Conservation (phyloP, 2,797 vertebrate genomes). For the Spinus pinus region DNA sequence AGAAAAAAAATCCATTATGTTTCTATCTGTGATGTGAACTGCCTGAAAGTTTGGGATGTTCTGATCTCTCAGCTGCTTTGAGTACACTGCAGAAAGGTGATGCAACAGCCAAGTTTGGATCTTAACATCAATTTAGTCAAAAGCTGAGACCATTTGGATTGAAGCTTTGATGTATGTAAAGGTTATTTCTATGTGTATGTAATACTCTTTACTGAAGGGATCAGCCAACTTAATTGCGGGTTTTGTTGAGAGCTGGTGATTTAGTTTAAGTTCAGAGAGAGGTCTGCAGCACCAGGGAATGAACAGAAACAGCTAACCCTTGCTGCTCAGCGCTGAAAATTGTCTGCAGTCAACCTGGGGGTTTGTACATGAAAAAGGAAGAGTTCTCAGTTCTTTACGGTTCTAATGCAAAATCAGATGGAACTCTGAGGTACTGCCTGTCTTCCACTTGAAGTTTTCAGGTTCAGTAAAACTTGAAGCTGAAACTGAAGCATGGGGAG, state of each 20-base stretch:
- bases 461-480: neutral
- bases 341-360: neutral
- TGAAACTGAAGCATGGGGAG: neutral
- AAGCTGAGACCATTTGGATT: constrained; percentile 30
- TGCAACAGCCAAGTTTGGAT: constrained; percentile 39
- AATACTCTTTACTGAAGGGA: constrained; percentile 10
- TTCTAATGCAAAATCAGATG: neutral
- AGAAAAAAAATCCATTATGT: constrained; percentile 63
- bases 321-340: neutral
- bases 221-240: constrained; percentile 43
- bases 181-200: constrained; percentile 43
- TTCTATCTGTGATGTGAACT: constrained; percentile 64
- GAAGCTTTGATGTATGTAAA: constrained; percentile 45
- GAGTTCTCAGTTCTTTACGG: neutral
- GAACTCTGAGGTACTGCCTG: neutral
- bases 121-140: constrained; percentile 57
- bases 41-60: constrained; percentile 64
- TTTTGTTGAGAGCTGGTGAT: constrained; percentile 54
- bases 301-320: constrained; percentile 35
- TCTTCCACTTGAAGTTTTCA: neutral
- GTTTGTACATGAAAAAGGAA: neutral
- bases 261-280: constrained; percentile 47
- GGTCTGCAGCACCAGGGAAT: neutral
- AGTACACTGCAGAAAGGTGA: constrained; percentile 51
- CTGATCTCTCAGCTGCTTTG: constrained; percentile 57